Evolutionary conservation across 1,140 invertebrate species (phyloP).

Genomic region (Melitaea cinxia): DNA sequence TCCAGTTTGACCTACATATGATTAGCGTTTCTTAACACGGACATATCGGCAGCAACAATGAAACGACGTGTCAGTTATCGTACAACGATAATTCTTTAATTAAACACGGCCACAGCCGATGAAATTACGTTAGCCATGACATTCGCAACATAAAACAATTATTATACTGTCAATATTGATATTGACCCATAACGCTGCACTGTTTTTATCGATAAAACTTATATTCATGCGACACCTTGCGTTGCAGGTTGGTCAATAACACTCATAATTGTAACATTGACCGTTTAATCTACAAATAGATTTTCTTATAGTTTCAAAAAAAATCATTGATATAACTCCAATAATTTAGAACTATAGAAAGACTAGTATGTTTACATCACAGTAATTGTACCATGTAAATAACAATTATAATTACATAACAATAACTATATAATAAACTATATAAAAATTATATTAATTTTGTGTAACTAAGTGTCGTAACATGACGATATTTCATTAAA

Average conservation of each 20-base stretch:
- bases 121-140: conserved; percentile 17
- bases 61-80: conserved; percentile 8
- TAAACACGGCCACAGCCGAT: conserved; percentile 4
- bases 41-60: conserved; percentile 21
- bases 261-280: conserved; percentile 30
- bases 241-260: conserved; percentile 37
- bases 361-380: no score
- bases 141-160: conserved; percentile 27
- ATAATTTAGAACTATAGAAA: no score
- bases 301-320: conserved; percentile 2
- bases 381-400: no score
- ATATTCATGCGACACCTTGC: conserved; percentile 48
- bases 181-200: conserved; percentile 50
- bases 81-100: background rate
- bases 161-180: conserved; percentile 39
- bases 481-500: no score
- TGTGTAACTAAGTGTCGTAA: no score
- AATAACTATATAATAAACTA: no score
- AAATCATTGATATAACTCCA: no score
- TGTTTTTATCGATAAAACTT: conserved; percentile 49
- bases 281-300: conserved; percentile 21
- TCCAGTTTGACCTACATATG: conserved; percentile 37
- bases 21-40: conserved; percentile 20
- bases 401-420: no score
- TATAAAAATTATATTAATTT: no score